Percentiles rank a stretch among this genome's conserved stretches.
Conservation (phyloP, 2,797 vertebrate species). For the Poecilia picta region DNA sequence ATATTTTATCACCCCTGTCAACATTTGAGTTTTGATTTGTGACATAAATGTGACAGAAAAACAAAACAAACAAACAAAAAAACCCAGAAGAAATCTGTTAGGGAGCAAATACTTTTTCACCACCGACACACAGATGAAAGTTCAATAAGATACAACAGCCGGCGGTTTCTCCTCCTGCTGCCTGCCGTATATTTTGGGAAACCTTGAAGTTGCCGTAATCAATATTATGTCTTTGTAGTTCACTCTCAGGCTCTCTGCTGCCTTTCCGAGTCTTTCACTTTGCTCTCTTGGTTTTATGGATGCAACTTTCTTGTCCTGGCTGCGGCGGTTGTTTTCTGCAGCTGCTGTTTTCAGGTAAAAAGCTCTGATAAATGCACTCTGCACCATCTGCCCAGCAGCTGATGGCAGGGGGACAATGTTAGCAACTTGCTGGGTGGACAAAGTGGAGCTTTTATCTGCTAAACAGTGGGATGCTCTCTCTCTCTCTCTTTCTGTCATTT, state of each 20-base stretch:
- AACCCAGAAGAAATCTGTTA: not conserved
- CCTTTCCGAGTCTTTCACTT: slow-evolving; percentile 11
- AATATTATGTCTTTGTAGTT: slow-evolving; percentile 15
- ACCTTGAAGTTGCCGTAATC: slow-evolving; percentile 8
- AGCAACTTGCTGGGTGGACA: slow-evolving; percentile 21
- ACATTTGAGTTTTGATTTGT: not conserved
- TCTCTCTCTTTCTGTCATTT: not conserved
- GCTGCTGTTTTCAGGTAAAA: slow-evolving; percentile 33
- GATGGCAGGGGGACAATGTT: slow-evolving; percentile 27
- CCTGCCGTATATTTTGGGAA: not conserved
- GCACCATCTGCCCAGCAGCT: slow-evolving; percentile 27
- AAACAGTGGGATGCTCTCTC: slow-evolving; percentile 12
- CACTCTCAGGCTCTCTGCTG: not conserved
- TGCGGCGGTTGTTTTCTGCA: slow-evolving; percentile 13
- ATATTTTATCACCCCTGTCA: too few relatives aligned
- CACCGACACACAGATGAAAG: not conserved
- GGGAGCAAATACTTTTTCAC: not conserved
- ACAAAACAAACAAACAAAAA: not conserved
- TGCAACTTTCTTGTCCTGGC: slow-evolving; percentile 8
- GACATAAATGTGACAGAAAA: not conserved
- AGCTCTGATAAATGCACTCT: slow-evolving; percentile 25
- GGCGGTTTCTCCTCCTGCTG: not conserved
- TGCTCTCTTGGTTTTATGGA: slow-evolving; percentile 28
- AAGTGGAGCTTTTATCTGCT: slow-evolving; percentile 26
- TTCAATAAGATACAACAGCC: not conserved